Percentiles rank a stretch among this genome's conserved stretches.
Conservation (phyloP, 2,888 invertebrate species). For the Philereme transversata region DNA sequence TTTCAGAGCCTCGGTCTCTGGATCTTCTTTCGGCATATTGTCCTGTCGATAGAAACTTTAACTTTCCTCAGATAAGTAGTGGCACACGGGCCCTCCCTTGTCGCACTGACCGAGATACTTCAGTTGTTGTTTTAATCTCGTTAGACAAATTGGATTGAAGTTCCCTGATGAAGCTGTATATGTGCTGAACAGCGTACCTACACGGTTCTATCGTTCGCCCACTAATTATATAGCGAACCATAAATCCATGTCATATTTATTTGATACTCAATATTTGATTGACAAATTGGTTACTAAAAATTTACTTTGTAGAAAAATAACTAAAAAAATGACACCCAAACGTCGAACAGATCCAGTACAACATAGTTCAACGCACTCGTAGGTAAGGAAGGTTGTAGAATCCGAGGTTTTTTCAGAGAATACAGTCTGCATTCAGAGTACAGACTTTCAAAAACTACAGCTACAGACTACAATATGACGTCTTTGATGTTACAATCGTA, state of each 20-base stretch:
- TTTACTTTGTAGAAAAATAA: too few species aligned
- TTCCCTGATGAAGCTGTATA: conserved; percentile 65
- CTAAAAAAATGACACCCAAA: too few species aligned
- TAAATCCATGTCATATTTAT: conserved; percentile 16
- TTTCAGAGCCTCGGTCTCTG: conserved; percentile 90
- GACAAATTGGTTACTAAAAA: background rate
- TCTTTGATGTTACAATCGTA: too few species aligned
- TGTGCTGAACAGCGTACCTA: conserved; percentile 54
- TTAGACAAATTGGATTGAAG: conserved; percentile 72
- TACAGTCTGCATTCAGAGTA: too few species aligned
- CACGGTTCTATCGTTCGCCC: conserved; percentile 42
- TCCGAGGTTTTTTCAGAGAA: too few species aligned
- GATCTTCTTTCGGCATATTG: conserved; percentile 91
- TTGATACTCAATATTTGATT: conserved; percentile 8
- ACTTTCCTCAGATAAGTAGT: conserved; percentile 16
- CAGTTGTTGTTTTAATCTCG: conserved; percentile 57
- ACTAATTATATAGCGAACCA: conserved; percentile 28
- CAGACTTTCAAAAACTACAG: too few species aligned
- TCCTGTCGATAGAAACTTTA: background rate
- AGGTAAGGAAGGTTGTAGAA: too few species aligned
- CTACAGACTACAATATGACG: too few species aligned
- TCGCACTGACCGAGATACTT: conserved; percentile 38
- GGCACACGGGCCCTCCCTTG: conserved; percentile 30
- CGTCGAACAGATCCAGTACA: too few species aligned
- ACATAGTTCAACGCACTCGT: too few species aligned